Base-by-base conservation (phyloP, 2,113 vertebrate species). In the Colistium nudipinnis region DNA sequence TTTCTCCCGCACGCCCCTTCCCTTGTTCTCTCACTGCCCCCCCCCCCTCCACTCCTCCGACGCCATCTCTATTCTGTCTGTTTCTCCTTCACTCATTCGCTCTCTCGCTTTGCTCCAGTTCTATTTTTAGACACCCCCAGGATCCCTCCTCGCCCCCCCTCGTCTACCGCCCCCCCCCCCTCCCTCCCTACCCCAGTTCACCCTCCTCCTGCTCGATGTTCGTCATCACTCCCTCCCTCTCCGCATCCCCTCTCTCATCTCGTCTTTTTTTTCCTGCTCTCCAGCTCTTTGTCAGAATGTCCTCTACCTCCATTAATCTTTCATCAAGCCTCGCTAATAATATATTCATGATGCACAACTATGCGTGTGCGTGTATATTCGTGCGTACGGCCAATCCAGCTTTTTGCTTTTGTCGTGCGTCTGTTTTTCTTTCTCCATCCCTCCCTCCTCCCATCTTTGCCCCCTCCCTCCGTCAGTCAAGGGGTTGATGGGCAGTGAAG, bases 51-150 rank as follows among this genome's bases (percentile, higher is more conserved):
- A 7, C 59, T 77, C 52, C 38, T 33, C 38, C 35, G 31, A 52
- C 1, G 14, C 75, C 38, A 74, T 83, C 77, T 74, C 80, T 33
- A 43, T 80, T 71, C 84, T 57, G 39, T 73, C 78, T 80, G 65
- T 80, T 86, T 82, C 82, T 77, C 80, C 80, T 87, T 83, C 68
- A 70, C 74, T 82, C 83, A 68, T 74, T 82, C 45, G 65, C 78
- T 82, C 81, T 74, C 78, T 76, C 83, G 76, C 81, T 88, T 90
- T 80, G 62, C 82, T 85, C 85, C 73, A 66, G 79, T 93, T 88
- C 96, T 98, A 97, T 98, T 97, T 98, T 95, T 98, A 96, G 95
- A 93, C 78, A 62, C 82, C 88, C 89, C 89, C 67, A 91, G 90
- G 90, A 92, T 92, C 90, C 78, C 93, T 74, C 84, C 83, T 82